Evolutionary conservation across 2,888 invertebrate genomes (phyloP).

Genomic region (Hypomecis punctinalis): DNA sequence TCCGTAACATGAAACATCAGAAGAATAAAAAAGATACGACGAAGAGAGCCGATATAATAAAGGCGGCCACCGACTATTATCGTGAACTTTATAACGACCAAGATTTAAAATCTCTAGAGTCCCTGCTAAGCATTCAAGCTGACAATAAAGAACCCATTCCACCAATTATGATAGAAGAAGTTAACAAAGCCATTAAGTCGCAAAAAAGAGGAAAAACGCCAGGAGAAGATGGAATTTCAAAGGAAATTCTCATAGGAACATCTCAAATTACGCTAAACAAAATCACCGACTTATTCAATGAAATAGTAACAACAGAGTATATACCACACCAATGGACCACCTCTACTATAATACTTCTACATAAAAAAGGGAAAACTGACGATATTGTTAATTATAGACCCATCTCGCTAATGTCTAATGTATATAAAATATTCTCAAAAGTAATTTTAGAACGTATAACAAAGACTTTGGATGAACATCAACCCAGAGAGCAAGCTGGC

Average conservation of each 20-base stretch:
- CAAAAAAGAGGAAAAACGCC: conserved; percentile 32
- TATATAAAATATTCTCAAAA: conserved; percentile 3
- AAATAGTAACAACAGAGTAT: conserved; percentile 2
- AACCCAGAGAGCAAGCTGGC: neutral
- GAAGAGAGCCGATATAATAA: conserved; percentile 14
- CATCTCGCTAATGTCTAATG: neutral
- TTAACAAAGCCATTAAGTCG: conserved; percentile 21
- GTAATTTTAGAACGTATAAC: neutral
- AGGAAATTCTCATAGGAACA: conserved; percentile 4
- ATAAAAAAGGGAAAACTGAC: conserved; percentile 3
- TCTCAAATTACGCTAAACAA: neutral
- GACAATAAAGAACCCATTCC: conserved; percentile 10
- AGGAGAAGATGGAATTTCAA: conserved; percentile 21
- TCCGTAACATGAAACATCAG: conserved; percentile 14
- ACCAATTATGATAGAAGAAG: conserved; percentile 26
- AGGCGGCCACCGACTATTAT: conserved; percentile 25
- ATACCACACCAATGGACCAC: conserved; percentile 5
- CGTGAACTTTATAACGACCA: conserved; percentile 6
- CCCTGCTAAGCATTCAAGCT: too few species aligned
- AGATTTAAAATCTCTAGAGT: neutral
- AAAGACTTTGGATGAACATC: neutral
- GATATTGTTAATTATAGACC: conserved; percentile 3
- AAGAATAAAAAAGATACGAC: conserved; percentile 14
- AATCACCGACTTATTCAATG: conserved; percentile 1
- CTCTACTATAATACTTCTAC: neutral